These are phyloP conservation scores for Hyles vespertilio DNA, from an alignment of 1,140 invertebrate genomes.

Conservation along the genomic window DNA sequence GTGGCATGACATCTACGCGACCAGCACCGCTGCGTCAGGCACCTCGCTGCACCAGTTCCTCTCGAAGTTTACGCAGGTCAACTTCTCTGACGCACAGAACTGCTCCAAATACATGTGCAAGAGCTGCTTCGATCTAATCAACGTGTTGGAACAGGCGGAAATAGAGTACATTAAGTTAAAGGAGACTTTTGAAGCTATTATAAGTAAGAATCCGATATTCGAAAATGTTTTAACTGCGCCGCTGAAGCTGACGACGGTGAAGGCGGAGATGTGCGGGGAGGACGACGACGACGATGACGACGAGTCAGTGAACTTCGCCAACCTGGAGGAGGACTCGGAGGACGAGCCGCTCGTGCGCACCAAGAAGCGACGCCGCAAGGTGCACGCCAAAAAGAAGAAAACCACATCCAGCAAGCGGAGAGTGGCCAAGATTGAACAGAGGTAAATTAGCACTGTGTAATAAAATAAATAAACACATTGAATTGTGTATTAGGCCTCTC, in stretches of 20 bases:
- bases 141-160: slow-evolving; percentile 57
- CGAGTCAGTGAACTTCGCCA: slow-evolving; percentile 16
- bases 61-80: slow-evolving; percentile 39
- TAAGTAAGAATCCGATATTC: slow-evolving; percentile 63
- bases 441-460: slow-evolving; percentile 4
- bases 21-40: slow-evolving; percentile 40
- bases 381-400: slow-evolving; percentile 53
- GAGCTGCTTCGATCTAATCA: slow-evolving; percentile 53
- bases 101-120: slow-evolving; percentile 51
- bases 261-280: slow-evolving; percentile 34
- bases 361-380: slow-evolving; percentile 52
- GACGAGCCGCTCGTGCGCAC: slow-evolving; percentile 62
- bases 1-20: slow-evolving; percentile 37
- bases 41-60: slow-evolving; percentile 47
- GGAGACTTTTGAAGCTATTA: slow-evolving; percentile 55
- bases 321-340: slow-evolving; percentile 53
- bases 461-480: slow-evolving; percentile 12
- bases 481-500: no score
- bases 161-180: slow-evolving; percentile 56
- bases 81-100: slow-evolving; percentile 26
- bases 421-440: slow-evolving; percentile 5
- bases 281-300: slow-evolving; percentile 13
- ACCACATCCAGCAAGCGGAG: slow-evolving; percentile 33
- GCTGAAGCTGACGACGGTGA: slow-evolving; percentile 34
- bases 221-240: slow-evolving; percentile 17